phyloP scores from a whole-genome alignment of 2,888 invertebrate species.

The Chorisops tibialis region DNA sequence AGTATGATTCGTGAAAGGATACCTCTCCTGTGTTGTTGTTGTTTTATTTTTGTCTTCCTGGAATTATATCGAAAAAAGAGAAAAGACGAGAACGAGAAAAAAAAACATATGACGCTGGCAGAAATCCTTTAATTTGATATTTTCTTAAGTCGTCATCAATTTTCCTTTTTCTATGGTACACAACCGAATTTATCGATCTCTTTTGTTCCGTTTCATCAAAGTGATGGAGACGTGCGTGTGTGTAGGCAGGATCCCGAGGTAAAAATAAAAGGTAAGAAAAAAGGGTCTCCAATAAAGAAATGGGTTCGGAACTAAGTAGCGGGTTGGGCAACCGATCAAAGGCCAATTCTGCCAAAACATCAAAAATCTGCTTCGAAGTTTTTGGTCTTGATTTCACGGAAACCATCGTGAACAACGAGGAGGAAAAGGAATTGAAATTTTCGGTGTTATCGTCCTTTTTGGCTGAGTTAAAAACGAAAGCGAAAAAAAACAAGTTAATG shows the following conservation, averaged over 20 bases:
- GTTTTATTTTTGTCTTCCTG: constrained; percentile 5
- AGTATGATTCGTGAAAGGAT: constrained; percentile 6
- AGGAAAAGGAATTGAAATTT: too few relatives aligned
- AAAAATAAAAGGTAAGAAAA: constrained; percentile 10
- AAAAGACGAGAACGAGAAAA: constrained; percentile 25
- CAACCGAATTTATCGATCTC: constrained; percentile 16
- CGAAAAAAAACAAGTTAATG: too few relatives aligned
- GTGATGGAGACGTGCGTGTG: constrained; percentile 7
- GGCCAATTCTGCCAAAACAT: constrained; percentile 18
- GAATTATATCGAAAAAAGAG: constrained; percentile 24
- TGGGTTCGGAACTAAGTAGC: constrained; percentile 4
- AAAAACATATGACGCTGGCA: constrained; percentile 37
- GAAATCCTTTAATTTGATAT: constrained; percentile 38
- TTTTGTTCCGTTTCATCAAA: constrained; percentile 20
- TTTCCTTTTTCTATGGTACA: constrained; percentile 27
- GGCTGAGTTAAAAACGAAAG: too few relatives aligned
- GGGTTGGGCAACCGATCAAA: constrained; percentile 11
- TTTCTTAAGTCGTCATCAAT: constrained; percentile 34
- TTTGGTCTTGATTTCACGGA: too few relatives aligned
- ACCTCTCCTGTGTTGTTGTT: constrained; percentile 11
- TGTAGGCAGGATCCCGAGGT: constrained; percentile 11
- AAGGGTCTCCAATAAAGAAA: constrained; percentile 7
- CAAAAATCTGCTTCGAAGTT: constrained; percentile 18
- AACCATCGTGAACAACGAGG: too few relatives aligned
- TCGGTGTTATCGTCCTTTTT: too few relatives aligned